phyloP scores from a whole-genome alignment of 2,797 vertebrate species.

The Alosa sapidissima region DNA sequence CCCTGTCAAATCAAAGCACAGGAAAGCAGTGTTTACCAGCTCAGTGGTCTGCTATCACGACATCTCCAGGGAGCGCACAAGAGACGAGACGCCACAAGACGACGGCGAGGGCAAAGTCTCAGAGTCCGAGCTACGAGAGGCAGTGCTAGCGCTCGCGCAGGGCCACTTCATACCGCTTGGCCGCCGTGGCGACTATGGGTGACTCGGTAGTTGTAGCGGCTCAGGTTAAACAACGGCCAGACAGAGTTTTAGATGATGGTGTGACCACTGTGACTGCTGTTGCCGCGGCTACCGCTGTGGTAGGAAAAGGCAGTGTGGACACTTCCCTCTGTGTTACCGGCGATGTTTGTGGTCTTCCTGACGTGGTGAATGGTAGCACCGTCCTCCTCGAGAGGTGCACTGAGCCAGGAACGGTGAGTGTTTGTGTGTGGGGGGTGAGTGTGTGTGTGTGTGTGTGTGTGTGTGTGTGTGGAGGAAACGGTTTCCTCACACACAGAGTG shows the following conservation, averaged over 20 bases:
- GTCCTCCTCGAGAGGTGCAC: constrained; percentile 27
- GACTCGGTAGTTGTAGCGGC: not conserved
- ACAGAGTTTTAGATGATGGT: not conserved
- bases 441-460: constrained; percentile 46
- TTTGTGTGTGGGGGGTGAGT: constrained; percentile 36
- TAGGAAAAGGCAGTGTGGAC: not conserved
- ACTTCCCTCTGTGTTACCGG: not conserved
- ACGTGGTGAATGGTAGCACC: constrained; percentile 49
- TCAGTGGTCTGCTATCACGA: constrained; percentile 35
- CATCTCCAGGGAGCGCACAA: constrained; percentile 32
- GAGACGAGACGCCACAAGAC: constrained; percentile 8
- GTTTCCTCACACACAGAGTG: not conserved
- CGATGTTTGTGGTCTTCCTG: constrained; percentile 38
- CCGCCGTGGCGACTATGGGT: not conserved
- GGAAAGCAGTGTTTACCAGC: constrained; percentile 67
- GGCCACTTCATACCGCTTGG: not conserved
- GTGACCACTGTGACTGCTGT: not conserved
- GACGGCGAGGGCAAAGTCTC: constrained; percentile 40
- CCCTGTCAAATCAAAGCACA: constrained; percentile 57
- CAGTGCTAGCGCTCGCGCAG: not conserved
- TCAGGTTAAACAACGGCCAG: not conserved
- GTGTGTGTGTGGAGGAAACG: constrained; percentile 33
- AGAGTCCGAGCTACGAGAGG: constrained; percentile 15
- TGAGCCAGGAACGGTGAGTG: constrained; percentile 53
- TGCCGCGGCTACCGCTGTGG: not conserved